Conservation (phyloP, 2,113 vertebrate genomes). For the Burhinus bistriatus region DNA sequence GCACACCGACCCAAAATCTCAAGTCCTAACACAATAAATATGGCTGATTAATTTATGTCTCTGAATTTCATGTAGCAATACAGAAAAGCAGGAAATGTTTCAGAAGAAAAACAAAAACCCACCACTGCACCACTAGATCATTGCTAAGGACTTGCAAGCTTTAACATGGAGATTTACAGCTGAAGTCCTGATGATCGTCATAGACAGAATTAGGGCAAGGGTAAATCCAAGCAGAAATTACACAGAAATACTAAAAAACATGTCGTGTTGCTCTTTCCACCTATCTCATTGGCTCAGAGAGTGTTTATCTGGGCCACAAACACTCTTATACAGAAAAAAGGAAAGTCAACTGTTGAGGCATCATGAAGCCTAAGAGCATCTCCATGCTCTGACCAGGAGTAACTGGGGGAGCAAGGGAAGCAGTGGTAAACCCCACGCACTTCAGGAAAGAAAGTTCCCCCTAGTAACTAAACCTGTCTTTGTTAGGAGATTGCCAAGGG, state of each 20-base stretch:
- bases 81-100: background rate
- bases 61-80: background rate
- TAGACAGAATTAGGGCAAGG: background rate
- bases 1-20: background rate
- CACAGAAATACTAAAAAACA: background rate
- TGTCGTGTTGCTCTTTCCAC: rapidly evolving
- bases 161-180: background rate
- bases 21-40: background rate
- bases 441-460: background rate
- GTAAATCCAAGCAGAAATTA: background rate
- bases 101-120: background rate
- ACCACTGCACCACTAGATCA: background rate
- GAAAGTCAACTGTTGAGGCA: background rate
- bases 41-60: background rate
- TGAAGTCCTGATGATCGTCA: background rate
- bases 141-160: background rate
- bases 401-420: rapidly evolving
- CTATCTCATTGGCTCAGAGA: background rate
- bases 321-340: background rate
- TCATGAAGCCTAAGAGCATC: background rate
- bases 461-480: rapidly evolving
- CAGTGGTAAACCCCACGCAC: rapidly evolving
- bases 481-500: background rate
- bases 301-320: background rate
- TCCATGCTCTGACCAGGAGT: background rate